Evolutionary conservation across 2,797 vertebrate genomes (phyloP).

Genomic region (Sphenopsis melanotis): DNA sequence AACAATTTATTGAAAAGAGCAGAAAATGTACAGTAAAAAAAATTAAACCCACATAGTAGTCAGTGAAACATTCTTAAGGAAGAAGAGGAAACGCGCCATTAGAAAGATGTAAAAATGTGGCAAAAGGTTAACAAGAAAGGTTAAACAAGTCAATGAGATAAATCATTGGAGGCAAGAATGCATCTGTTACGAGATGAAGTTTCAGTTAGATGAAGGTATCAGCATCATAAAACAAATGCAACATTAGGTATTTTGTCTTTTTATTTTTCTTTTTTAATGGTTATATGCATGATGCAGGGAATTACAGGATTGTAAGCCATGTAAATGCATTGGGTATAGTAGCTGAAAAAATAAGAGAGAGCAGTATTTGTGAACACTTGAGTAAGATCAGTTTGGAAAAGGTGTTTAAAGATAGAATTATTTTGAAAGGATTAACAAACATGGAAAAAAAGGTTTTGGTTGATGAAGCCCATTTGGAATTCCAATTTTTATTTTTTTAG

Average conservation of each 20-base stretch:
- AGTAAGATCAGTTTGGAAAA: background rate
- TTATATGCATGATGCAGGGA: background rate
- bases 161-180: background rate
- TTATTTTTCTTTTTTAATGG: background rate
- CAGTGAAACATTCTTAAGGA: background rate
- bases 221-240: background rate
- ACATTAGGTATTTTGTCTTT: background rate
- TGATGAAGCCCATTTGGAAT: background rate
- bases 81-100: background rate
- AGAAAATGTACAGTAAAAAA: background rate
- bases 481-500: background rate
- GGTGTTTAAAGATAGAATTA: background rate
- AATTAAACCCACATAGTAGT: background rate
- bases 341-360: background rate
- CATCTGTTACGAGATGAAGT: background rate
- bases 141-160: background rate
- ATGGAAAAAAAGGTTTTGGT: background rate
- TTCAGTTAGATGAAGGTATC: background rate
- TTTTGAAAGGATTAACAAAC: no score
- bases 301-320: background rate
- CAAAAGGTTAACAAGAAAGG: background rate
- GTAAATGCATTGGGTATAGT: background rate
- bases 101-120: background rate
- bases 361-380: background rate
- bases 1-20: background rate